These are phyloP conservation scores for Diplazon laetatorius DNA, from an alignment of 2,888 invertebrate genomes.

Conservation along the genomic window DNA sequence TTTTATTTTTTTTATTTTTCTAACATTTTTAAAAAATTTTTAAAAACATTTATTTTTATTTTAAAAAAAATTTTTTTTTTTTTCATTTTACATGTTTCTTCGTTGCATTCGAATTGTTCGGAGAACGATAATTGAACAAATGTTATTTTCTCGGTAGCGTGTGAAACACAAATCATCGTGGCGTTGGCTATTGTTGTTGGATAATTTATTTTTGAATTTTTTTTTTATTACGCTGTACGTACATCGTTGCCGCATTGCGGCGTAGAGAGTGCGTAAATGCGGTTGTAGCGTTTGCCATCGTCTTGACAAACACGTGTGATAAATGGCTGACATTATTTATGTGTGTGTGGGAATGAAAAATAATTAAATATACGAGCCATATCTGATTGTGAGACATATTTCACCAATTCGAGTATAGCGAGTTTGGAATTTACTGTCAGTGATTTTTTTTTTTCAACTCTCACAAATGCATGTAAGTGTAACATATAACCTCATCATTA, in stretches of 20 bases:
- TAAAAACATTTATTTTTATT: too few species aligned
- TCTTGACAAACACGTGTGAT: constrained; percentile 18
- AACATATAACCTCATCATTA: too few species aligned
- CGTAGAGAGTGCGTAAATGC: neutral
- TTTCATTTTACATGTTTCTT: constrained; percentile 38
- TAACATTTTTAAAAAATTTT: too few species aligned
- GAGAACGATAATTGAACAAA: constrained; percentile 57
- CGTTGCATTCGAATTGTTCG: constrained; percentile 28
- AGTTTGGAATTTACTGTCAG: too few species aligned
- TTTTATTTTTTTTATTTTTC: constrained; percentile 24
- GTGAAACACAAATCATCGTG: constrained; percentile 42
- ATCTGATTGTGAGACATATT: too few species aligned
- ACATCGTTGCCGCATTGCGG: neutral
- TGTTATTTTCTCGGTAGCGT: constrained; percentile 39
- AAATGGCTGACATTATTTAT: constrained; percentile 54
- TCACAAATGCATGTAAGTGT: too few species aligned
- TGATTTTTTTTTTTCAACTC: too few species aligned
- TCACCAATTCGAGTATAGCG: too few species aligned
- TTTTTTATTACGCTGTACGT: constrained; percentile 8
- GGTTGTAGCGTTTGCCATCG: constrained; percentile 6
- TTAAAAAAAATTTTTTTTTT: neutral
- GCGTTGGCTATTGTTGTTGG: neutral
- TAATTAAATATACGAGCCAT: too few species aligned
- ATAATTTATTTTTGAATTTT: constrained; percentile 40
- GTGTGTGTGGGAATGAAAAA: too few species aligned